Percentiles rank a stretch among this genome's conserved stretches.
phyloP scores from a whole-genome alignment of 2,888 invertebrate genomes.

The Stegophylla sp. region DNA sequence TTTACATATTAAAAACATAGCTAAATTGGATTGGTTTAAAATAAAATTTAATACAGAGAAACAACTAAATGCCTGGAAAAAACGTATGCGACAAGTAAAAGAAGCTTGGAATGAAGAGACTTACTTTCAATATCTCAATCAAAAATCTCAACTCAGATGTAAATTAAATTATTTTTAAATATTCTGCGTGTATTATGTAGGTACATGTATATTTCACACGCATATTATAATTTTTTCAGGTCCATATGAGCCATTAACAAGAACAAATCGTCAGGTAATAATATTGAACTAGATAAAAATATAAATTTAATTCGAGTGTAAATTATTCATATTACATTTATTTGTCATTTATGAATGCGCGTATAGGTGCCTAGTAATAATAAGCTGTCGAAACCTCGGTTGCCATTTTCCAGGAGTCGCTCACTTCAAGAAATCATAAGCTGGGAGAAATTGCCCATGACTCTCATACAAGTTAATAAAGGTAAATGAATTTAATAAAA shows the following conservation, averaged over 20 bases:
- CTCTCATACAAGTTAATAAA: conserved; percentile 40
- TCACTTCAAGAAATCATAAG: conserved; percentile 53
- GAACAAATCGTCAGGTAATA: conserved; percentile 44
- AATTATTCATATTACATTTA: background rate
- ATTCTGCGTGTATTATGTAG: background rate
- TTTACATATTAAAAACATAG: conserved; percentile 53
- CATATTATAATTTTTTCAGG: conserved; percentile 8
- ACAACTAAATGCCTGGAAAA: conserved; percentile 47
- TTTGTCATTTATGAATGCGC: background rate
- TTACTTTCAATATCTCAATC: conserved; percentile 52
- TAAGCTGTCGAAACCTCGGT: conserved; percentile 40
- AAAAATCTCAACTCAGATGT: conserved; percentile 57
- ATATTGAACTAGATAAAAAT: background rate
- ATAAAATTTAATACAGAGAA: conserved; percentile 44
- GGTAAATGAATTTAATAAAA: background rate
- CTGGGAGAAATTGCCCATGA: conserved; percentile 52
- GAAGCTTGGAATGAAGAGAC: conserved; percentile 57
- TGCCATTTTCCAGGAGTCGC: conserved; percentile 53
- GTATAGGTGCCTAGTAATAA: conserved; percentile 42
- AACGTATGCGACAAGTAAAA: conserved; percentile 50
- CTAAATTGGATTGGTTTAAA: conserved; percentile 54
- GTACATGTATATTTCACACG: background rate
- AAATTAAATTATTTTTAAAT: background rate
- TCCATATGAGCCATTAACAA: conserved; percentile 51
- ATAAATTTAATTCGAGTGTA: background rate